These are phyloP conservation scores for Silurus meridionalis DNA, from an alignment of 2,113 vertebrate genomes.

Conservation along the genomic window DNA sequence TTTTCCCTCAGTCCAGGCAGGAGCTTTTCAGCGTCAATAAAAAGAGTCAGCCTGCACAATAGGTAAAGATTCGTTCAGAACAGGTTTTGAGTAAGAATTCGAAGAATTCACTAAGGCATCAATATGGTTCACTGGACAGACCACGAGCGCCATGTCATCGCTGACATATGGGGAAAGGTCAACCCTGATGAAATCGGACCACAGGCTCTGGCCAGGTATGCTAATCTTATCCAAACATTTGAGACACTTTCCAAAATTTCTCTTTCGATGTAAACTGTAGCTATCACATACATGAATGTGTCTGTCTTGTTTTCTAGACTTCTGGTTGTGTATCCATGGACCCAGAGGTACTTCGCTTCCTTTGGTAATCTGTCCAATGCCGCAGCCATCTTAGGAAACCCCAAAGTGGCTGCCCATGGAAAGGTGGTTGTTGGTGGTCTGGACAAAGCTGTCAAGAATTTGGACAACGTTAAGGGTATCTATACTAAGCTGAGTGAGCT, in stretches of 20 bases:
- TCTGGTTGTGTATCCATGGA: conserved; percentile 70
- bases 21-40: conserved; percentile 42
- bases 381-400: conserved; percentile 63
- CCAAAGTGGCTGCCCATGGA: conserved; percentile 68
- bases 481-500: conserved; percentile 51
- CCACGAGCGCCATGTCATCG: conserved; percentile 60
- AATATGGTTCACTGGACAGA: conserved; percentile 70
- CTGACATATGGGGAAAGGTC: conserved; percentile 59
- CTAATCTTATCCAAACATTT: neutral
- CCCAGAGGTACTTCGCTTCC: conserved; percentile 80
- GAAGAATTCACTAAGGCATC: conserved; percentile 26
- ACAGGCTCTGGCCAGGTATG: conserved; percentile 54
- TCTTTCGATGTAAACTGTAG: neutral
- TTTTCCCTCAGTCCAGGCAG: neutral
- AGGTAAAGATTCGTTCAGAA: neutral
- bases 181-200: conserved; percentile 52
- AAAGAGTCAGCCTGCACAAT: conserved; percentile 3
- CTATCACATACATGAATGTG: neutral
- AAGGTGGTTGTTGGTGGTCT: conserved; percentile 50
- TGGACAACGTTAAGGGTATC: conserved; percentile 51
- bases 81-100: neutral
- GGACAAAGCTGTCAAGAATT: conserved; percentile 45
- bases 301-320: conserved; percentile 52
- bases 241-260: neutral
- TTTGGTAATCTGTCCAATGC: conserved; percentile 72